phyloP scores from a whole-genome alignment of 2,888 invertebrate species.

The Fabriciana adippe region DNA sequence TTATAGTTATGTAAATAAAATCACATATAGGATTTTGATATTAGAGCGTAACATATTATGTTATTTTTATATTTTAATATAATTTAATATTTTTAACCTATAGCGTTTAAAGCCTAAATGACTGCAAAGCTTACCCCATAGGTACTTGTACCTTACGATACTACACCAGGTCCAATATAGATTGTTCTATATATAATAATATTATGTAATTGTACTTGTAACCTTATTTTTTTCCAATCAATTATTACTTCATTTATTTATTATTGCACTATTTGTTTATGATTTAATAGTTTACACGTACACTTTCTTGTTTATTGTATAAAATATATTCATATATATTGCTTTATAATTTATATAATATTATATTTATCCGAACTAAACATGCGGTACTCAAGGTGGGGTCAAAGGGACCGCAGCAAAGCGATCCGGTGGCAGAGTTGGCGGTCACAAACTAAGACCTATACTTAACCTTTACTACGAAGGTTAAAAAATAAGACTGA shows the following conservation, averaged over 20 bases:
- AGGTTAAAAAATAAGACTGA: conserved; percentile 34
- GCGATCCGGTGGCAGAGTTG: conserved; percentile 44
- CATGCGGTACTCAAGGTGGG: conserved; percentile 43
- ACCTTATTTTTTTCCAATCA: not conserved
- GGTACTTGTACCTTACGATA: too few relatives aligned
- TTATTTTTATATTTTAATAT: too few relatives aligned
- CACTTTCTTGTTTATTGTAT: conserved; percentile 4
- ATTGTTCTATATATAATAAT: too few relatives aligned
- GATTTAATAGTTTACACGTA: not conserved
- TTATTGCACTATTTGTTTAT: conserved; percentile 6
- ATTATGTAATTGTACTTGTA: not conserved
- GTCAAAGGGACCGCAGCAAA: conserved; percentile 44
- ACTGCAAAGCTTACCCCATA: too few relatives aligned
- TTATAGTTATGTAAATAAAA: too few relatives aligned
- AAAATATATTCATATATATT: conserved; percentile 7
- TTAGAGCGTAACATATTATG: too few relatives aligned
- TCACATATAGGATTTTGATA: too few relatives aligned
- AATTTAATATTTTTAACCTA: too few relatives aligned
- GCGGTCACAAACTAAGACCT: conserved; percentile 42
- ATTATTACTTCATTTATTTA: not conserved
- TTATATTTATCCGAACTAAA: conserved; percentile 26
- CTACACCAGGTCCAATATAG: too few relatives aligned
- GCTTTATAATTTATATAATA: conserved; percentile 30
- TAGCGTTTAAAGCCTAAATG: too few relatives aligned
- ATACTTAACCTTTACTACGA: conserved; percentile 38